phyloP scores from a whole-genome alignment of 2,797 vertebrate species.

The Eulemur rubriventer region DNA sequence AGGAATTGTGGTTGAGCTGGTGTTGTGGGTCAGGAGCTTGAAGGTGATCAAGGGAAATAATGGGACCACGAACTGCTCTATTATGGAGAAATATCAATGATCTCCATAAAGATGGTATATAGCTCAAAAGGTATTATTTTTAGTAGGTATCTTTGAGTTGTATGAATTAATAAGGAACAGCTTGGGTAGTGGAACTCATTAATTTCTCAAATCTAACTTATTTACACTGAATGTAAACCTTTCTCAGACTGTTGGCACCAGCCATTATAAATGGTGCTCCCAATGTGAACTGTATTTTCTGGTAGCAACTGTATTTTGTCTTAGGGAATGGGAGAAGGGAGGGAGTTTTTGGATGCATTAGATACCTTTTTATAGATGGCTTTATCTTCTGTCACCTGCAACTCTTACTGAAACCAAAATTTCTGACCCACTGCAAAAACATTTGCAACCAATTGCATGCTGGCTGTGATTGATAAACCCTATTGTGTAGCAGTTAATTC shows the following conservation, averaged over 20 bases:
- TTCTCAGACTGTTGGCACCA: not conserved
- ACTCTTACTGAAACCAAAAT: not conserved
- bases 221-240: slow-evolving; percentile 64
- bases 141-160: slow-evolving; percentile 70
- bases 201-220: slow-evolving; percentile 78
- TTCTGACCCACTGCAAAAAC: not conserved
- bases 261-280: not conserved
- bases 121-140: slow-evolving; percentile 64
- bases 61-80: not conserved
- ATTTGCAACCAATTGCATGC: not conserved
- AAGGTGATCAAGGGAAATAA: slow-evolving; percentile 55
- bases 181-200: slow-evolving; percentile 77
- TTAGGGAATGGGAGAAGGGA: not conserved
- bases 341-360: not conserved
- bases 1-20: not conserved
- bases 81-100: slow-evolving; percentile 48
- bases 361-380: not conserved
- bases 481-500: slow-evolving; percentile 18
- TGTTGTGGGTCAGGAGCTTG: not conserved
- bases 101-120: slow-evolving; percentile 61
- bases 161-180: slow-evolving; percentile 80
- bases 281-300: slow-evolving; percentile 6
- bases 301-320: not conserved
- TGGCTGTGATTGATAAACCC: not conserved
- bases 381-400: not conserved